These are phyloP conservation scores for Actias luna DNA, from an alignment of 2,888 invertebrate species.

Conservation along the genomic window DNA sequence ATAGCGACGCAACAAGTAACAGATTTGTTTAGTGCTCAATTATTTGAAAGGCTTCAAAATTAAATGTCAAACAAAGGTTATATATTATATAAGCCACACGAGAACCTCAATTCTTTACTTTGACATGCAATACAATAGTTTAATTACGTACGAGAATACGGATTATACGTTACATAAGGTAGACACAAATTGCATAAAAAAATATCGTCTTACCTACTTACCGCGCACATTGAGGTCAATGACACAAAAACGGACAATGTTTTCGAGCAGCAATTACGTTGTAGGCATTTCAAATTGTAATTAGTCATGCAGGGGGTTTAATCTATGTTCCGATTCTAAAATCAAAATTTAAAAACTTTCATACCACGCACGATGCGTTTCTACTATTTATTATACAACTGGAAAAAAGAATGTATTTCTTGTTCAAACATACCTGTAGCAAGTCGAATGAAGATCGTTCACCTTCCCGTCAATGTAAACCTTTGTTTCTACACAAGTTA, in stretches of 20 bases:
- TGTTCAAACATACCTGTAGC: constrained; percentile 71
- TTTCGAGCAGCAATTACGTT: constrained; percentile 56
- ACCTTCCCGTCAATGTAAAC: constrained; percentile 74
- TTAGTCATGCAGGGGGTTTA: constrained; percentile 54
- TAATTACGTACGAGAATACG: constrained; percentile 61
- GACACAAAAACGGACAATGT: constrained; percentile 68
- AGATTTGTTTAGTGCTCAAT: constrained; percentile 36
- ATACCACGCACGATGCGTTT: constrained; percentile 36
- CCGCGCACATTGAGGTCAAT: constrained; percentile 64
- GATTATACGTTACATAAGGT: constrained; percentile 57
- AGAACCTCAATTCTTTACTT: constrained; percentile 42
- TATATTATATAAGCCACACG: constrained; percentile 61
- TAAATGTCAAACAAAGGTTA: constrained; percentile 72
- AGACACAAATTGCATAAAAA: constrained; percentile 55
- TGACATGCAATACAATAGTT: constrained; percentile 61
- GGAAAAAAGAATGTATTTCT: constrained; percentile 44
- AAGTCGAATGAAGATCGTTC: constrained; percentile 70
- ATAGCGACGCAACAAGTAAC: constrained; percentile 56
- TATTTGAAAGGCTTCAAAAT: constrained; percentile 57
- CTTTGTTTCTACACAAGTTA: constrained; percentile 76
- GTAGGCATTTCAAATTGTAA: constrained; percentile 61
- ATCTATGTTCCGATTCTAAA: constrained; percentile 43
- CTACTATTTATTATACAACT: constrained; percentile 23
- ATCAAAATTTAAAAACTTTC: constrained; percentile 42
- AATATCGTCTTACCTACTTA: constrained; percentile 58